Evolutionary conservation across 1,140 invertebrate genomes (phyloP), one percentile per base, ranked within the genome.

Genomic region (Neodiprion fabricii): DNA sequence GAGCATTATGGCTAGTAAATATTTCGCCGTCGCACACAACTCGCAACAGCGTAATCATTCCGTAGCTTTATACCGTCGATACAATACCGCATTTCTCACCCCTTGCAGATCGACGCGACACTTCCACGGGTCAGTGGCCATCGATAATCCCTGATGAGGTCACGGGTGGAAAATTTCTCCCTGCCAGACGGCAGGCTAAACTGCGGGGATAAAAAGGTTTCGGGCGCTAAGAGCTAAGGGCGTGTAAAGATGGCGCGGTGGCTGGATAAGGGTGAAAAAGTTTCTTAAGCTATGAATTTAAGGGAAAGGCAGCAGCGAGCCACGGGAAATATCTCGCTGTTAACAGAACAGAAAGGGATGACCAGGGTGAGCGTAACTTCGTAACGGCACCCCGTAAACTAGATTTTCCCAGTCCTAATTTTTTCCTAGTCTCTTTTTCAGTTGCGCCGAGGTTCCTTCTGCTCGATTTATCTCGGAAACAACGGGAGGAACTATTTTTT

Each of bases 261-360:
- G 53, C 7, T 5, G 11, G 11, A 61, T 4, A 8, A 61, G 53
- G n/a, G 53, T 11, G n/a, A n/a, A 61, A 61, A 61, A 61, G 53
- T 61, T 61, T 61, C 53, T 61, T 61, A 61, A 61, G 53, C 53
- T 61, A 61, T 61, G 53, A 61, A 61, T 61, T 61, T 61, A 61
- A 61, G 53, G 53, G 53, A 40, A 5, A 40, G 28, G 28, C 28
- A 40, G 53, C 53, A n/a, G n/a, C 28, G 28, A 40, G 28, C 28
- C 28, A 5, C 53, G 11, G 53, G 53, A 61, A 61, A 61, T 61
- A 61, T 61, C n/a, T 61, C 53, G 11, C 11, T 1, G 53, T 61
- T 61, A 61, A 61, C 53, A 61, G 11, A 61, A 61, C 53, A 61
- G 53, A 61, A n/a, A 61, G 53, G 53, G n/a, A 61, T n/a, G 53